These are phyloP conservation scores for Bombus terrestris DNA, from an alignment of 1,140 invertebrate genomes.

Conservation along the genomic window DNA sequence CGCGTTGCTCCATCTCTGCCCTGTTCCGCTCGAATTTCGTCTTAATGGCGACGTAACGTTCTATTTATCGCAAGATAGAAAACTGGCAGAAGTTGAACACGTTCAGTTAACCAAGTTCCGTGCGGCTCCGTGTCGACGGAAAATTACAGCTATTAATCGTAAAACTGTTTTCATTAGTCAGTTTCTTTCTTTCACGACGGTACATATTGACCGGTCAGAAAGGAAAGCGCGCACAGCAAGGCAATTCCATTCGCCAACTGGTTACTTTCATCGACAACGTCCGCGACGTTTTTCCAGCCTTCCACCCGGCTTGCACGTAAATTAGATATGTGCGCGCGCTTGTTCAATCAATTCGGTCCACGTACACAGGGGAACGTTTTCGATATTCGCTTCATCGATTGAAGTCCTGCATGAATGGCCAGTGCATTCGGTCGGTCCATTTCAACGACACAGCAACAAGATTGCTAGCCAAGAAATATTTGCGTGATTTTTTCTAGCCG, in stretches of 20 bases:
- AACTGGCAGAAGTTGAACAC: neutral
- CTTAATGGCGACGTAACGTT: neutral
- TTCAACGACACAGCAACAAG: constrained; percentile 23
- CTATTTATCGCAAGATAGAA: constrained; percentile 19
- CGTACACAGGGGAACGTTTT: constrained; percentile 23
- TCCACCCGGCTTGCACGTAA: neutral
- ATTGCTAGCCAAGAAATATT: constrained; percentile 28
- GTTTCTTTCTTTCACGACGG: neutral
- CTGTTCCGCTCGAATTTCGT: neutral
- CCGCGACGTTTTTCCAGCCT: neutral
- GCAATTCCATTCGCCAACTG: neutral
- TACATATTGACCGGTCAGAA: neutral
- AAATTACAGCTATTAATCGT: constrained; percentile 40
- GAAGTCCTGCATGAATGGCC: constrained; percentile 25
- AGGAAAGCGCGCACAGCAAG: too few species aligned
- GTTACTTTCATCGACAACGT: neutral
- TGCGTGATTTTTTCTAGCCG: neutral
- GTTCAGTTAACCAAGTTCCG: constrained; percentile 13
- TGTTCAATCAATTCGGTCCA: constrained; percentile 36
- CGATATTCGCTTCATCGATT: constrained; percentile 49
- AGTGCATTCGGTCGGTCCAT: neutral
- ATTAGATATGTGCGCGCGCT: constrained; percentile 37
- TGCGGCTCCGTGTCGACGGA: neutral
- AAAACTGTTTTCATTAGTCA: constrained; percentile 22
- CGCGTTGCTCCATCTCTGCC: neutral